phyloP scores from a whole-genome alignment of 53 echinoderm and acorn worm genomes.

The Paelopatides confundens region DNA sequence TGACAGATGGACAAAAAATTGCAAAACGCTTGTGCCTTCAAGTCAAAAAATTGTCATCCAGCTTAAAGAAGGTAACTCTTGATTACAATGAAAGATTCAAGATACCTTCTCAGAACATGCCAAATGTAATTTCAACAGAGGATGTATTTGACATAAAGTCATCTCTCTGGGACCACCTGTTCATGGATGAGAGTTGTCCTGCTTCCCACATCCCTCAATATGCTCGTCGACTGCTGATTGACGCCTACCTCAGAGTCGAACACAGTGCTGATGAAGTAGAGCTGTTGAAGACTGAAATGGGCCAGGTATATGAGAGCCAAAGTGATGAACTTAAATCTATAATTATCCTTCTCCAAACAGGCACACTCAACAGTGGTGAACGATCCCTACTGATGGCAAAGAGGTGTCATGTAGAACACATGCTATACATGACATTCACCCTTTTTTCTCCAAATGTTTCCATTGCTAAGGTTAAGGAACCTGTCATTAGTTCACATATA shows the following conservation, averaged over 20 bases:
- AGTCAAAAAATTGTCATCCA: background rate
- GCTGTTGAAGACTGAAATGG: background rate
- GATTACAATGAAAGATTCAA: background rate
- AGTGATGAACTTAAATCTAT: background rate
- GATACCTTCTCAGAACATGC: background rate
- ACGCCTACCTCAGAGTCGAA: background rate
- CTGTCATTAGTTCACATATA: no score
- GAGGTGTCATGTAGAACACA: background rate
- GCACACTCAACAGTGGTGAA: background rate
- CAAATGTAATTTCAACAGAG: background rate
- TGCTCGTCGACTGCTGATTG: background rate
- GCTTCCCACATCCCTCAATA: background rate
- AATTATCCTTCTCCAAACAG: background rate
- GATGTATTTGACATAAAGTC: background rate
- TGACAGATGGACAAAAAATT: slow-evolving; percentile 12
- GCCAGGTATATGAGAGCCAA: background rate
- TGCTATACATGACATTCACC: background rate
- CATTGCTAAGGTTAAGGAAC: background rate
- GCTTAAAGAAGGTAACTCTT: background rate
- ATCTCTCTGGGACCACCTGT: background rate
- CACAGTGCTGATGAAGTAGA: background rate
- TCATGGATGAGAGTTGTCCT: background rate
- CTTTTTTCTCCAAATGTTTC: background rate
- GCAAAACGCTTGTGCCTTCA: background rate
- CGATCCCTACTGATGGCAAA: background rate